Evolutionary conservation across 1,140 invertebrate genomes (phyloP), one percentile per base, ranked within the genome.

Genomic region (Hypsibius dujardini): DNA sequence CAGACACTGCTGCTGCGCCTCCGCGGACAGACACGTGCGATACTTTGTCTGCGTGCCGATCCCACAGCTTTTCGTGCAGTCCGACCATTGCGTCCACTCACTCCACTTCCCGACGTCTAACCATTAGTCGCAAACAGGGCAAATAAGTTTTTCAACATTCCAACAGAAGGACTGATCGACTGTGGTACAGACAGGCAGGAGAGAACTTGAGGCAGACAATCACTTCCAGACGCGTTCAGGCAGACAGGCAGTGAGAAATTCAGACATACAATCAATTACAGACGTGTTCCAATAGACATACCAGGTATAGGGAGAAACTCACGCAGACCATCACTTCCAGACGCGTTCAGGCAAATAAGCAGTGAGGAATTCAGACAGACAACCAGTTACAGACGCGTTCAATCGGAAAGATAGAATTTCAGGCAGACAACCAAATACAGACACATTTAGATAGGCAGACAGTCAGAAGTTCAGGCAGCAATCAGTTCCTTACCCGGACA

Each of bases 31-130:
- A 42, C 62, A 45, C 12, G 12, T 67, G 12, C 56, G n/a, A 46
- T 14, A 1, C 50, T 40, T 15, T 1, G 62, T 67, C 40, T 56
- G 50, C 50, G n/a, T 56, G 7, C 62, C 62, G 42, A 67, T 42
- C 40, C 62, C 62, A 40, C 62, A 67, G 40, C 62, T 12, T 42
- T 42, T 12, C 3, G 12, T 67, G 40, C 62, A 67, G 3, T 7
- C 12, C 7, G 62, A 7, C 62, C 62, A 67, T 12, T 67, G 12
- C 12, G 12, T 67, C 62, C 62, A 67, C 42, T 15, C 40, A 40
- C 62, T 67, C 62, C 62, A 67, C 12, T 7, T 67, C 42, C 62
- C 62, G 12, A 67, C 62, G 42, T 42, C 62, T 67, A 42, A 15
- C 40, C 12, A 67, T 15, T 7, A 67, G 42, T 28, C 28, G 28